Conservation (phyloP, 1,140 invertebrate species). For the Penaeus vannamei region DNA sequence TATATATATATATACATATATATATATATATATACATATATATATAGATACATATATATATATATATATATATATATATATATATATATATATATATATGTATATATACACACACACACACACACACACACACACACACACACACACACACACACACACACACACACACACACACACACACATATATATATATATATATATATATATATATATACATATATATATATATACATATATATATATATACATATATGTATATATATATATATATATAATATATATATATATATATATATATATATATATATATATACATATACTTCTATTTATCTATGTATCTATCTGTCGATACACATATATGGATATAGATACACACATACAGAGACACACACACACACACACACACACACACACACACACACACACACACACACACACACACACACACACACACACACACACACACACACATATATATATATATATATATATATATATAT, state of each 20-base stretch:
- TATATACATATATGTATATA: neutral
- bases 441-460: constrained; percentile 11
- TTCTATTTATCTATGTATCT: too few relatives aligned
- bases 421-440: constrained; percentile 11
- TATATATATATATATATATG: constrained; percentile 16
- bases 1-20: too few relatives aligned
- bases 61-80: constrained; percentile 16
- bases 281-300: neutral
- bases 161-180: neutral
- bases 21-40: too few relatives aligned
- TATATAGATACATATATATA: too few relatives aligned
- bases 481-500: constrained; percentile 16
- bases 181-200: neutral
- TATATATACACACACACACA: constrained; percentile 14
- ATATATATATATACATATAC: too few relatives aligned
- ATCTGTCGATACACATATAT: too few relatives aligned
- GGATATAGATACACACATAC: too few relatives aligned
- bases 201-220: too few relatives aligned
- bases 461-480: constrained; percentile 12
- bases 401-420: constrained; percentile 10
- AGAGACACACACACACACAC: constrained; percentile 6
- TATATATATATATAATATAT: neutral
- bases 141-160: neutral
- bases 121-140: neutral
- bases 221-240: too few relatives aligned